These are phyloP conservation scores for Acanthopleura granulata DNA, from an alignment of 2,888 invertebrate genomes.

Conservation along the genomic window DNA sequence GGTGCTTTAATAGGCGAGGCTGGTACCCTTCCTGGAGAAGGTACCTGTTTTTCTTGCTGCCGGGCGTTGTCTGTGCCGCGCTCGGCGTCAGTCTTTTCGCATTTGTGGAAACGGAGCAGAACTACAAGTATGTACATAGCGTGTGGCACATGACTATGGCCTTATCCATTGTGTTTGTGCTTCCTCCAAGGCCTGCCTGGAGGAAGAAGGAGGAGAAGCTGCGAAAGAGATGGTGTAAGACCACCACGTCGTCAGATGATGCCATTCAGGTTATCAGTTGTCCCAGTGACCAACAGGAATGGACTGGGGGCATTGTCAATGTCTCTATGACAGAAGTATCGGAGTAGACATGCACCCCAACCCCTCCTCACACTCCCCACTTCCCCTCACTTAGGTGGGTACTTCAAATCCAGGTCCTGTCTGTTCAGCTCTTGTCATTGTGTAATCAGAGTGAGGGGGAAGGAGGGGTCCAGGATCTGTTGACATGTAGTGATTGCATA, in stretches of 20 bases:
- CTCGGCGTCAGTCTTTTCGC: slow-evolving; percentile 84
- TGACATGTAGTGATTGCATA: too few species aligned
- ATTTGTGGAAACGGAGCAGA: slow-evolving; percentile 86
- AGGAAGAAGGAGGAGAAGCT: too few species aligned
- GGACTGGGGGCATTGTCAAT: background rate
- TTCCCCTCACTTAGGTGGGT: too few species aligned
- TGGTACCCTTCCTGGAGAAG: slow-evolving; percentile 78
- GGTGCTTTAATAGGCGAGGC: slow-evolving; percentile 75
- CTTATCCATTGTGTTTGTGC: slow-evolving; percentile 81
- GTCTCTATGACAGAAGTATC: background rate
- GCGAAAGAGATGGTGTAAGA: background rate
- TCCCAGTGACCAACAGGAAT: background rate
- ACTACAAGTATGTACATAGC: slow-evolving; percentile 91
- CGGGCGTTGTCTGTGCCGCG: slow-evolving; percentile 79
- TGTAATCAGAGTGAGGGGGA: too few species aligned
- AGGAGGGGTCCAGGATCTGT: too few species aligned
- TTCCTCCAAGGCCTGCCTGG: slow-evolving; percentile 73
- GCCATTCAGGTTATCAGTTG: background rate
- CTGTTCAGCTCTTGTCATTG: too few species aligned
- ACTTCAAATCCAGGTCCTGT: too few species aligned
- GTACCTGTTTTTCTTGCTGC: slow-evolving; percentile 70
- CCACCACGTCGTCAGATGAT: background rate
- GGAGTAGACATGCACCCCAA: too few species aligned
- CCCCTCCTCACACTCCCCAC: too few species aligned
- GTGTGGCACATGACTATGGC: slow-evolving; percentile 82